Evolutionary conservation across 2,888 invertebrate genomes (phyloP).

Genomic region (Macrosiphum euphorbiae): DNA sequence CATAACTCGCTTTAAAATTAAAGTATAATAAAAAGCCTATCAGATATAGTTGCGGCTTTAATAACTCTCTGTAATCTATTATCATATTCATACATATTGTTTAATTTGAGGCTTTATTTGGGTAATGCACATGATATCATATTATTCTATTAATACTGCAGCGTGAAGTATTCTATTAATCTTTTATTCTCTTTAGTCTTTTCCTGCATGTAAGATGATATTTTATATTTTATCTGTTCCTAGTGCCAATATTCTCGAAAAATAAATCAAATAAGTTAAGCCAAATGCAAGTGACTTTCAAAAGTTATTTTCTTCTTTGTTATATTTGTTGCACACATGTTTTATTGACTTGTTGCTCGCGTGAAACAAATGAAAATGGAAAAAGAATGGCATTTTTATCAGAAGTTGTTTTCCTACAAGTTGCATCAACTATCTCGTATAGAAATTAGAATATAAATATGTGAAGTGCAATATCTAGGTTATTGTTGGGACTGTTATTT

Average conservation of each 20-base stretch:
- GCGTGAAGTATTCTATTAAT: neutral
- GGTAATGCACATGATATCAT: neutral
- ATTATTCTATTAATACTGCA: neutral
- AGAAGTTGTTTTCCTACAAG: conserved; percentile 6
- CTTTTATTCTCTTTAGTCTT: neutral
- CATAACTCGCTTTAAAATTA: too few relatives aligned
- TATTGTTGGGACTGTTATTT: neutral
- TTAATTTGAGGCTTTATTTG: neutral
- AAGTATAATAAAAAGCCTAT: too few relatives aligned
- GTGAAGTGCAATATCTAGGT: neutral
- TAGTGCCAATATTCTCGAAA: neutral
- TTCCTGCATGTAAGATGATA: neutral
- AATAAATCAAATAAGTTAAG: conserved; percentile 22
- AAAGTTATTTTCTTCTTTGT: neutral
- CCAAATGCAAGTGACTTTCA: neutral
- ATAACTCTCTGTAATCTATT: neutral
- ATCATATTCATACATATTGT: neutral
- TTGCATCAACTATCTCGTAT: neutral
- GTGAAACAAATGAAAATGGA: neutral
- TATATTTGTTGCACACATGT: conserved; percentile 37
- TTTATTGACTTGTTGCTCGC: conserved; percentile 44
- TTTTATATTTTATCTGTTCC: neutral
- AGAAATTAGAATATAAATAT: neutral
- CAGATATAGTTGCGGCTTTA: neutral
- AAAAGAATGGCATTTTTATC: neutral